Percentiles rank a stretch among this genome's conserved stretches.
These are phyloP conservation scores for Rhabditoides inermis DNA, from an alignment of 2,888 invertebrate genomes.

Conservation along the genomic window DNA sequence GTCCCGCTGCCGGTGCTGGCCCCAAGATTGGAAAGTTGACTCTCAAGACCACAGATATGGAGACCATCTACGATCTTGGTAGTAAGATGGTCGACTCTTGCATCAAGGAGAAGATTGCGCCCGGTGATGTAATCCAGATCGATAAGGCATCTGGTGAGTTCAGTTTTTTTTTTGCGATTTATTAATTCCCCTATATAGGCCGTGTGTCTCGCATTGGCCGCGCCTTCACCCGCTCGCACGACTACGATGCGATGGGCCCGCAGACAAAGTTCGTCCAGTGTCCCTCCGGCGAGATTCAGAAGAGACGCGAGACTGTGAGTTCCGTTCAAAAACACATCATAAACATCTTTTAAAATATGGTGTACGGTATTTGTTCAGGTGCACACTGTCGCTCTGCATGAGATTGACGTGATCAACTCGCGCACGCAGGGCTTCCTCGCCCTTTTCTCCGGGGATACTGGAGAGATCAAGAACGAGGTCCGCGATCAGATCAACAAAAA, in stretches of 20 bases:
- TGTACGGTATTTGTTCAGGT: no score
- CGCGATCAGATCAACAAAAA: conserved; percentile 94
- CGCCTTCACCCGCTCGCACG: conserved; percentile 87
- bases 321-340: no score
- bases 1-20: conserved; percentile 76
- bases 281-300: conserved; percentile 95
- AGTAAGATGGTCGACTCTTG: conserved; percentile 55
- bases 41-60: conserved; percentile 98
- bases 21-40: conserved; percentile 66
- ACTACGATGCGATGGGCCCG: conserved; percentile 90
- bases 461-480: conserved; percentile 93
- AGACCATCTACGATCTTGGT: conserved; percentile 95
- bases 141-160: conserved; percentile 83
- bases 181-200: conserved; percentile 17
- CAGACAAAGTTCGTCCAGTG: conserved; percentile 83
- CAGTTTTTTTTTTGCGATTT: background rate
- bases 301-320: conserved; percentile 62
- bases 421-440: conserved; percentile 86
- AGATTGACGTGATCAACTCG: conserved; percentile 97
- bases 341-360: no score
- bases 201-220: conserved; percentile 60
- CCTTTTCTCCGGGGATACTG: conserved; percentile 95
- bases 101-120: conserved; percentile 68
- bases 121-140: conserved; percentile 84
- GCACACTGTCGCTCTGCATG: conserved; percentile 95